These are phyloP conservation scores for Campylorhamphus procurvoides DNA, from an alignment of 2,113 vertebrate species.

Conservation along the genomic window DNA sequence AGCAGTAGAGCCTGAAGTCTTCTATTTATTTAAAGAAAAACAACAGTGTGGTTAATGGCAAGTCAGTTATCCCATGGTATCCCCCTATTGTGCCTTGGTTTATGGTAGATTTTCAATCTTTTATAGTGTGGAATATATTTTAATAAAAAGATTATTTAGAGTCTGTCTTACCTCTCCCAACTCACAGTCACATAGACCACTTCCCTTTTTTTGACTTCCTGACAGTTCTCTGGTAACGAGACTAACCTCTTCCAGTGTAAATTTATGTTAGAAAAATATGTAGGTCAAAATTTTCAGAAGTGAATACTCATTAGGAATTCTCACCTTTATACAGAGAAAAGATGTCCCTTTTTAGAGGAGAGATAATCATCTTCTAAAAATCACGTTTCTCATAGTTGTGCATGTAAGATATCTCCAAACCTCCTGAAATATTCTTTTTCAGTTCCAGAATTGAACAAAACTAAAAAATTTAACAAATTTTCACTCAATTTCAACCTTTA, in stretches of 20 bases:
- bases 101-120: not conserved
- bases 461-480: not conserved
- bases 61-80: not conserved
- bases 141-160: not conserved
- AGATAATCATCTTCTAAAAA: not conserved
- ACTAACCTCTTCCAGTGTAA: not conserved
- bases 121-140: not conserved
- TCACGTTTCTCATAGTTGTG: not conserved
- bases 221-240: not conserved
- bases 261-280: not conserved
- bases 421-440: not conserved
- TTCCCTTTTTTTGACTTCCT: not conserved
- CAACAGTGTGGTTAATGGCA: not conserved
- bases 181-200: not conserved
- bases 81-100: not conserved
- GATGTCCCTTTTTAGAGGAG: not conserved
- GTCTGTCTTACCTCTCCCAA: not conserved
- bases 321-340: not conserved
- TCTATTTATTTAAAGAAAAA: slow-evolving; percentile 27
- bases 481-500: not conserved
- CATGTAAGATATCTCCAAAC: not conserved
- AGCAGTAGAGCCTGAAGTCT: not conserved
- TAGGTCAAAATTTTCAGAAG: not conserved
- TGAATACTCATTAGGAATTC: not conserved
- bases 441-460: not conserved